Evolutionary conservation across 2,113 vertebrate species (phyloP).

Genomic region (Aptenodytes forsteri): DNA sequence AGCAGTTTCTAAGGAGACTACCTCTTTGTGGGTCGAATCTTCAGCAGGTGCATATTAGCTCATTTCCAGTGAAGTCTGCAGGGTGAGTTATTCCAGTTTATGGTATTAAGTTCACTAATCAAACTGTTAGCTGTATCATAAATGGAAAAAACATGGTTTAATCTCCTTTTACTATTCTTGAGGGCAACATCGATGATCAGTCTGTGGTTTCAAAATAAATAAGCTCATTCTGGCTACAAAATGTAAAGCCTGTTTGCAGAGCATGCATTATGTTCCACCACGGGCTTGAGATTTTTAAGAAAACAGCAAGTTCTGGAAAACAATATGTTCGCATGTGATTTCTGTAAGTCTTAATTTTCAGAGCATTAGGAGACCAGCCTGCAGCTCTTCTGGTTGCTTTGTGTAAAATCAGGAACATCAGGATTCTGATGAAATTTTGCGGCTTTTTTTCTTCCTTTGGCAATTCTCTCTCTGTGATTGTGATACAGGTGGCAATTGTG

Average conservation of each 20-base stretch:
- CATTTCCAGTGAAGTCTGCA: slow-evolving; percentile 18
- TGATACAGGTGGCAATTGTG: background rate
- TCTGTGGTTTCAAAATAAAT: slow-evolving; percentile 9
- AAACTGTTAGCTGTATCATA: background rate
- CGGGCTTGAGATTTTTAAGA: background rate
- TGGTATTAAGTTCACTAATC: slow-evolving; percentile 9
- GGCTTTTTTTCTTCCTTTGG: background rate
- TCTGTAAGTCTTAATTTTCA: slow-evolving; percentile 41
- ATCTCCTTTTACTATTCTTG: background rate
- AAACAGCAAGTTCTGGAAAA: slow-evolving; percentile 11
- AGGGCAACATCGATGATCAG: background rate
- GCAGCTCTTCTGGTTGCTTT: slow-evolving; percentile 27
- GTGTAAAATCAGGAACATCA: background rate
- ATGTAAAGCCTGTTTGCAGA: background rate
- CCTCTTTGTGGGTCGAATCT: slow-evolving; percentile 14
- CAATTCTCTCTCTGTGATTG: background rate
- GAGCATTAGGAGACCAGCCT: slow-evolving; percentile 38
- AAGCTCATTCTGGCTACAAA: background rate
- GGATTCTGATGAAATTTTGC: slow-evolving; percentile 16
- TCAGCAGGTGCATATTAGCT: slow-evolving; percentile 44
- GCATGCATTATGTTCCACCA: background rate
- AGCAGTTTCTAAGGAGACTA: slow-evolving; percentile 49
- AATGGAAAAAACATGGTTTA: background rate
- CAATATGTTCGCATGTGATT: background rate
- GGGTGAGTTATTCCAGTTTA: background rate